A percentile compares a stretch with the other conserved stretches of the same genome.
phyloP scores from a whole-genome alignment of 1,140 invertebrate species.

The Apis dorsata region DNA sequence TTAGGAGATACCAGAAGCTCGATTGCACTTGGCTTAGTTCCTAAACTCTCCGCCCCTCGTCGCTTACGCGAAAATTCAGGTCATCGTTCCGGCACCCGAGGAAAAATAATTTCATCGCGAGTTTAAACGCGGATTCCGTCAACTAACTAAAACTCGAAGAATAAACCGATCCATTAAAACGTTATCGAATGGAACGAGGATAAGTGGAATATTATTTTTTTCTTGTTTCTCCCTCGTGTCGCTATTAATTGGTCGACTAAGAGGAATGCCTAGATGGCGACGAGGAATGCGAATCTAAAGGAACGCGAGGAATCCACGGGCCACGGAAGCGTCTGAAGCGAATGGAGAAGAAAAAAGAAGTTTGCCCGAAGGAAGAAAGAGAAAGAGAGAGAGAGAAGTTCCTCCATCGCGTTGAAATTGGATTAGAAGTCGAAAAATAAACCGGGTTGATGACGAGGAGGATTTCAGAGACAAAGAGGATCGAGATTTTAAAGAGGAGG shows the following conservation, averaged over 20 bases:
- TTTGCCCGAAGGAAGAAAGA: too few relatives aligned
- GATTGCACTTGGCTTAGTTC: slow-evolving; percentile 31
- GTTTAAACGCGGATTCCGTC: not conserved
- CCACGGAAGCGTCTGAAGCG: not conserved
- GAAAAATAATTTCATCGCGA: not conserved
- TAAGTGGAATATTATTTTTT: not conserved
- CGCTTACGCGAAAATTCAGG: not conserved
- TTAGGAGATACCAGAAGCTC: slow-evolving; percentile 6
- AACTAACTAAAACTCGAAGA: too few relatives aligned
- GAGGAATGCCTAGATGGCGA: slow-evolving; percentile 57
- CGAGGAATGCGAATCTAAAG: slow-evolving; percentile 54
- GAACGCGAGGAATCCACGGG: slow-evolving; percentile 46
- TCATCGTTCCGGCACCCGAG: not conserved
- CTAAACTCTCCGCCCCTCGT: not conserved
- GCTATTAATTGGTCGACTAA: slow-evolving; percentile 58
- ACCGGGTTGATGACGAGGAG: not conserved
- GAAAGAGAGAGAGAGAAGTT: not conserved
- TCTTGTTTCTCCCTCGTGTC: slow-evolving; percentile 34
- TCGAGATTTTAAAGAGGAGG: not conserved
- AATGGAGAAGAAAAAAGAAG: not conserved
- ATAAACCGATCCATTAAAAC: not conserved
- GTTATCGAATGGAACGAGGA: not conserved
- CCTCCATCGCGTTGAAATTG: slow-evolving; percentile 18
- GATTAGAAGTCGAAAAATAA: slow-evolving; percentile 35
- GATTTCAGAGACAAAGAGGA: not conserved